Base-by-base conservation (phyloP, 2,797 vertebrate species). In the Oryzias sinensis region DNA sequence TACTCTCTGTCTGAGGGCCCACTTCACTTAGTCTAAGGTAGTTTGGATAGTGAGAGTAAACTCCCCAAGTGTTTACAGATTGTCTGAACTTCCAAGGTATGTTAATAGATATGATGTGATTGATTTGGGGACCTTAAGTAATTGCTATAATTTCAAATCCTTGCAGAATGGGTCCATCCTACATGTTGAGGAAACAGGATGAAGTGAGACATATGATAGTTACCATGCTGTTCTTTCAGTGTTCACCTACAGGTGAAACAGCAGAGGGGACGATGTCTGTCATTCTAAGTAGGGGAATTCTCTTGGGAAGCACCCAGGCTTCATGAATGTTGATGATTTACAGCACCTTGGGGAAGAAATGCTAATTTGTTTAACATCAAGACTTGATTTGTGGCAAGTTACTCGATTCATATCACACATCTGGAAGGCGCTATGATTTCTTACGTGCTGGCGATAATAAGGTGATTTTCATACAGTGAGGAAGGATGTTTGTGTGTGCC, bases 391-490 rank as follows among this genome's bases (percentile, higher is more conserved):
- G 82, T 80, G 82, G 75, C 73, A 81, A 69, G 72, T 74, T 69
- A 57, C 72, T 88, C 81, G 87, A 89, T 84, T 89, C 69, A 80
- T 86, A 83, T 89, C 76, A 85, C 76, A 90, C 87, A 88, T 91
- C 86, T 90, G 84, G 85, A 88, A 84, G 78, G 77, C 76, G 74
- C 80, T 82, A 49, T 80, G 74, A 86, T 83, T 89, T 89, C 79
- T 76, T 69, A 74, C 68, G 68, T 84, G 71, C 72, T 69, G 68
- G 65, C 81, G 83, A 82, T 86, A 75, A 80, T 87, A 83, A 74
- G 75, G 74, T 81, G 77, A 81, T 76, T 84, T 81, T 83, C 59
- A 69, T 72, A 74, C 72, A 68, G 63, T 79, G 67, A 58, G 68
- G 70, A 80, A 70, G 72, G 49, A 49, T 50, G 67, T 53, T 65